phyloP scores from a whole-genome alignment of 2,797 vertebrate genomes.

The Furcifer pardalis region DNA sequence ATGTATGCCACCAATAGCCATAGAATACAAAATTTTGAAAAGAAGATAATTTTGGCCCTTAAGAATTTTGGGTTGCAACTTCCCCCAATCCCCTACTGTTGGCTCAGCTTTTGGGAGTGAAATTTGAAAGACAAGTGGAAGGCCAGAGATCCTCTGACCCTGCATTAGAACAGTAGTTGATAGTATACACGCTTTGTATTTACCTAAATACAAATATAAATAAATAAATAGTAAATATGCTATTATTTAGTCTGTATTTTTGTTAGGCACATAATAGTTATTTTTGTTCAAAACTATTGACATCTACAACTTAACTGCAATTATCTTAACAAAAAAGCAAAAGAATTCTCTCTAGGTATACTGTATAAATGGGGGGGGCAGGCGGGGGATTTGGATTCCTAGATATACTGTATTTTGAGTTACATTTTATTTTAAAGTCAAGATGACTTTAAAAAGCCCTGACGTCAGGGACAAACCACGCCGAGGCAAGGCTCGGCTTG shows the following conservation, averaged over 20 bases:
- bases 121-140: no score
- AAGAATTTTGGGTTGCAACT: no score
- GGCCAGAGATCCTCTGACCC: no score
- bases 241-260: neutral
- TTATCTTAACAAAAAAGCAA: constrained; percentile 17
- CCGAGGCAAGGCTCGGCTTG: no score
- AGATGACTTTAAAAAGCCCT: neutral
- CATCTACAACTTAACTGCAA: constrained; percentile 30
- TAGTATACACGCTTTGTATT: neutral
- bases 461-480: no score
- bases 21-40: no score
- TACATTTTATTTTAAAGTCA: neutral
- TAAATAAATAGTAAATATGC: neutral
- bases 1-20: neutral
- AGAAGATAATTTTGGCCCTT: no score
- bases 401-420: constrained; percentile 5
- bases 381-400: constrained; percentile 20
- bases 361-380: constrained; percentile 24
- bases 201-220: no score
- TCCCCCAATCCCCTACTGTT: no score
- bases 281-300: constrained; percentile 29
- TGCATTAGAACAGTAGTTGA: no score
- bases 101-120: no score
- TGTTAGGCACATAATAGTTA: neutral
- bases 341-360: constrained; percentile 36